Base-by-base conservation (phyloP, 2,888 invertebrate species). In the Clunio marinus region DNA sequence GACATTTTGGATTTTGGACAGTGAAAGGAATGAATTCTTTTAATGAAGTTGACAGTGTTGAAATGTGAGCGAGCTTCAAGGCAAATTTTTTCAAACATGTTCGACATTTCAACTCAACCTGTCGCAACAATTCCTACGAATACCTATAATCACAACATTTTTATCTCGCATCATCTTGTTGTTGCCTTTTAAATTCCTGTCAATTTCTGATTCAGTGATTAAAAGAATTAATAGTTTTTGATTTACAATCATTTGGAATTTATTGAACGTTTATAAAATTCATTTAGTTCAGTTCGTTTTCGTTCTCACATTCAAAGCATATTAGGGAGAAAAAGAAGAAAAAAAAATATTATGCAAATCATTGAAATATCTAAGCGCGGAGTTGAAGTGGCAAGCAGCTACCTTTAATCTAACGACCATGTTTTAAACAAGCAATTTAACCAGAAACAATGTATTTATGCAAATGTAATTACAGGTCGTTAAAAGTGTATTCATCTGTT, bases 371-470 rank as follows among this genome's bases (percentile, higher is more conserved):
- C 51, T n/a, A n/a, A 51, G 17, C 35, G 17, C 20, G 22, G n/a
- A n/a, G 8, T 4, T 51, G 51, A 22, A 13, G 2, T 2, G 4
- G 51, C 51, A 51, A 45, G 51, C 51, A 51, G 51, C 51, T 51
- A 51, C 51, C 51, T 51, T 51, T 51, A 17, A 65, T 45, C 46
- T 28, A 65, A 65, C 63, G 63, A 65, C 45, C 41, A 28, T 65
- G 45, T 45, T 62, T 65, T 45, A 46, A 65, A 58, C 27, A 58
- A 37, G 45, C 27, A 60, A 65, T 46, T 65, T 65, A 65, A 63
- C 45, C 15, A 15, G 46, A 65, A 65, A 65, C 63, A 65, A 65
- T 65, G 28, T 65, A 65, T 24, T 65, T 65, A 65, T 65, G 63
- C 46, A 45, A 65, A 65, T 65, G 45, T 46, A 65, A 65, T 65